Conservation (phyloP, 1,140 invertebrate genomes). For the Oryctes rhinoceros region DNA sequence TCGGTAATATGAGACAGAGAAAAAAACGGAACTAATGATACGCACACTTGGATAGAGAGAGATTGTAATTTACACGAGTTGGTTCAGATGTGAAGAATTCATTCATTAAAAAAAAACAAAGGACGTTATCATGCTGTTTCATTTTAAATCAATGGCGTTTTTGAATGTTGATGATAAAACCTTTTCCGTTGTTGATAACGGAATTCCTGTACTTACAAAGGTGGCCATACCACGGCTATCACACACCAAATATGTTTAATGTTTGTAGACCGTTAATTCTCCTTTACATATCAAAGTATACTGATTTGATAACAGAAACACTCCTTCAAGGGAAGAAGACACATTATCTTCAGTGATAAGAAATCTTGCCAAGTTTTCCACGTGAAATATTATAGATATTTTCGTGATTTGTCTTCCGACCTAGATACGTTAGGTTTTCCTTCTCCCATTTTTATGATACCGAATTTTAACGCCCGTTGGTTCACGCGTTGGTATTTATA, state of each 20-base stretch:
- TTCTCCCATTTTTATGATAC: background rate
- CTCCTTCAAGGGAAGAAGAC: background rate
- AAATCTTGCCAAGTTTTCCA: background rate
- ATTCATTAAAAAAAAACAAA: too few species aligned
- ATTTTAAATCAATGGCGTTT: background rate
- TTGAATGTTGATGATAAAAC: background rate
- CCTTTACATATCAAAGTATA: background rate
- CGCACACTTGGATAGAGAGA: too few species aligned
- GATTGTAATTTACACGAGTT: too few species aligned
- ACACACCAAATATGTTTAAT: background rate
- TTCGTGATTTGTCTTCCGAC: background rate
- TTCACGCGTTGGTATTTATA: background rate
- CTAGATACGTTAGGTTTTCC: background rate
- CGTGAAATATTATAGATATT: background rate
- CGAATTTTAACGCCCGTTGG: background rate
- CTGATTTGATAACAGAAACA: background rate
- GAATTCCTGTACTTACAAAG: background rate
- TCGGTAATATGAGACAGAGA: too few species aligned
- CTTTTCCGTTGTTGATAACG: background rate
- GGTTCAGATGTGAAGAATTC: too few species aligned
- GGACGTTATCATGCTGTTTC: background rate
- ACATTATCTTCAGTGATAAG: background rate
- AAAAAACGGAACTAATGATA: too few species aligned
- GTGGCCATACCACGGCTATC: background rate
- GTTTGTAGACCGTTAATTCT: background rate